Base-by-base conservation (phyloP, 23 tunicate species). In the Pegea sp. region DNA sequence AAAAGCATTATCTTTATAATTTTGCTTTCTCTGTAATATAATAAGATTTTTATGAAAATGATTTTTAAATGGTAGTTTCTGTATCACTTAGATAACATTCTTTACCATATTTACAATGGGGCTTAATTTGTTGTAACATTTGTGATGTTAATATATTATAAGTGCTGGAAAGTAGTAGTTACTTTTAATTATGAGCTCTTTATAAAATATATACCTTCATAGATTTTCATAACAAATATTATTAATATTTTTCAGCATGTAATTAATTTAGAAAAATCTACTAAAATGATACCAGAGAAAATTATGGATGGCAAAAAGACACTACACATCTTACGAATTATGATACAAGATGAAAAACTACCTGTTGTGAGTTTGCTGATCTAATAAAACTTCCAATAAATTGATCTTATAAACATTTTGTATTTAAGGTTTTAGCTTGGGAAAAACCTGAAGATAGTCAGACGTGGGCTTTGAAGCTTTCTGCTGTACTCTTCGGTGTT, bases 271-370 rank as follows among this genome's bases (percentile, higher is more conserved):
- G 63, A 58, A 6, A 30, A 33, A 58, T 58, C 48, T 32, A 7
- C 53, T 8, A 58, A 31, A 3, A 33, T 58, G 11, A 33, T 26
- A 31, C 33, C 7, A 5, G 63, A 58, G 4, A n/a, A 58, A 58
- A 8, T 33, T 6, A 8, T 4, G 3, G 63, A 58, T 18, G 63
- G 63, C 11, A 58, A 58, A 31, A 58, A 58, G 21, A 32, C 63
- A 32, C 48, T 32, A 6, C 33, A 58, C 21, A 5, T 33, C 22
- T 18, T 58, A 4, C 19, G 4, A 6, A 5, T 33, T 31, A 30
- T 32, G 19, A 8, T 24, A 32, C 28, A 5, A 26, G 28, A 27
- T 23, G 52, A 58, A 11, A 48, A 58, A 5, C 33, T 32, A 24
- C 63, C 19, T 32, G 22, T 32, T 11, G 63, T 58, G 29, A 11